Percentiles rank a stretch among this genome's conserved stretches.
Conservation (phyloP, 2,113 vertebrate genomes). For the Pygoscelis antarcticus region DNA sequence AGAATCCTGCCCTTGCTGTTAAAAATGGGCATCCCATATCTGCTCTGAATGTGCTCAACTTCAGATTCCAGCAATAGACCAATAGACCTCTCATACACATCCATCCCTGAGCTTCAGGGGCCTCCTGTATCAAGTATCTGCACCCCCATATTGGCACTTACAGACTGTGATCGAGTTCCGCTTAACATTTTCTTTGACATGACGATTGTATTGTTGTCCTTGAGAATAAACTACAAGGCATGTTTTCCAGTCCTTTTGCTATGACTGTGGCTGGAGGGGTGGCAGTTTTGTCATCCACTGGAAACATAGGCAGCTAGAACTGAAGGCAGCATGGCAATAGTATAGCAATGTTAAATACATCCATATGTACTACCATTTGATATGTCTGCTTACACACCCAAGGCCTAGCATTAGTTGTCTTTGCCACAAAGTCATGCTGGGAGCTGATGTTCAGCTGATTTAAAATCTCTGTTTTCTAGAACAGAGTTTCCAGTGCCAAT, state of each 20-base stretch:
- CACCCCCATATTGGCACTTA: background rate
- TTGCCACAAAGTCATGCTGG: background rate
- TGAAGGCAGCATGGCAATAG: background rate
- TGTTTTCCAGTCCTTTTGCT: background rate
- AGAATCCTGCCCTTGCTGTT: background rate
- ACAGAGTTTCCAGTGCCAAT: background rate
- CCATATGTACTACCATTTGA: background rate
- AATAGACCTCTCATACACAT: background rate
- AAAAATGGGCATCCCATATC: background rate
- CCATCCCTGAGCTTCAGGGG: background rate
- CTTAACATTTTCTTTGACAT: background rate
- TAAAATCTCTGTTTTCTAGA: background rate
- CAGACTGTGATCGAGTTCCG: background rate
- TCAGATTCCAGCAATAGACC: background rate
- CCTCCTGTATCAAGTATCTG: background rate
- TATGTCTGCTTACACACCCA: background rate
- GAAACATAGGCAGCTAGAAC: background rate
- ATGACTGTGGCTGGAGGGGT: background rate
- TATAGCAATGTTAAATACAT: background rate
- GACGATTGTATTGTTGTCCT: background rate
- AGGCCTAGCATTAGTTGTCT: background rate
- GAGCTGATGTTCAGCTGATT: background rate
- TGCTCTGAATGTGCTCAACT: background rate
- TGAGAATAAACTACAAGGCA: background rate
- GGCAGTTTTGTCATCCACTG: background rate